Base-by-base conservation (phyloP, 1,140 invertebrate species). In the Aphidius ervi region DNA sequence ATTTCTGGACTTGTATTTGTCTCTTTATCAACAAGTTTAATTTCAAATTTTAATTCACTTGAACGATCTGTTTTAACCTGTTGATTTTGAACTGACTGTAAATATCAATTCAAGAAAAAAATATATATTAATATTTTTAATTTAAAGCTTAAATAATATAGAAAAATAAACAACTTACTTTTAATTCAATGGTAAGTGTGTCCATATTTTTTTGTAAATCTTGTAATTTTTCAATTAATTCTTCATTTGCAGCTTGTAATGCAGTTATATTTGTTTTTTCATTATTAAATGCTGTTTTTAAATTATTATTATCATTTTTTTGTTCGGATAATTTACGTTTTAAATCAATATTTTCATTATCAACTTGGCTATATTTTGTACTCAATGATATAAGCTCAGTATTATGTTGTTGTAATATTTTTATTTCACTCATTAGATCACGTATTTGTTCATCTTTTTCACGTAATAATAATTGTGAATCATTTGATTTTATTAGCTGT, bases 171-270 rank as follows among this genome's bases (percentile, higher is more conserved):
- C 23, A 10, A 68, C 61, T 70, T 64, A 80, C 78, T 69, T 67
- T 66, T 31, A 77, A 60, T 66, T 79, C 71, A 56, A 76, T 68
- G 8, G 70, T 74, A 56, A 79, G 62, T 6, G 55, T 62, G 46
- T 80, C 78, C 39, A 79, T 74, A 45, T 73, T 75, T 48, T 59
- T 67, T 47, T 80, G 77, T n/a, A 78, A 58, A 6, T 78, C 74
- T 5, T 77, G 62, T 9, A 80, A 45, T 59, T 79, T 80, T 9
- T n/a, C 53, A 0, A 77, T 56, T 6, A 80, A 62, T 40, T 75
- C 70, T 16, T 72, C 67, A 59, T 80, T 80, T 0, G 70, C 68
- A 6, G 63, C 59, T 53, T 75, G 68, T 9, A 80, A 62, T 4
- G 72, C 67, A 9, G 42, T 39, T 5, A 71, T 70, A 9, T 73